Percentiles rank a stretch among this genome's conserved stretches.
These are phyloP conservation scores for Calyptomena viridis DNA, from an alignment of 2,113 vertebrate species.

Conservation along the genomic window DNA sequence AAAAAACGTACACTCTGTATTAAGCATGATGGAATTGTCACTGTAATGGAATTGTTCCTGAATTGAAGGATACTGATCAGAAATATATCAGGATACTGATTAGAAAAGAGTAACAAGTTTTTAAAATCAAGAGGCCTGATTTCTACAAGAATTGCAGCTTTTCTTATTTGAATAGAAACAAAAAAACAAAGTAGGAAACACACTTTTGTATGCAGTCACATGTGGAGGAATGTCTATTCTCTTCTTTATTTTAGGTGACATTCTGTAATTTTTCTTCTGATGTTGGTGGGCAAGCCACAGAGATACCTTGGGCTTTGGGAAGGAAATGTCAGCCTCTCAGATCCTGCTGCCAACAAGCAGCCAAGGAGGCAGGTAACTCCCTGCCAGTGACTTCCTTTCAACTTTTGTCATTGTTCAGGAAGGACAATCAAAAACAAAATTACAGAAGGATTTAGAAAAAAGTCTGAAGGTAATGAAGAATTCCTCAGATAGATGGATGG, in stretches of 20 bases:
- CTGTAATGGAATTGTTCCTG: neutral
- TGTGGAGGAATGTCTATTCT: neutral
- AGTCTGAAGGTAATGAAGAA: neutral
- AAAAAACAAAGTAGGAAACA: neutral
- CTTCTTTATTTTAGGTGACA: neutral
- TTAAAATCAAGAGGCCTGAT: neutral
- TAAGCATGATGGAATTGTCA: neutral
- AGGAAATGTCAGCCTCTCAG: fast-evolving
- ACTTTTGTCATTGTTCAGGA: neutral
- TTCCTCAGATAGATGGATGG: neutral
- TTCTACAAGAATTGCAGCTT: neutral
- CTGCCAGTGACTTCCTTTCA: neutral
- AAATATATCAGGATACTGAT: neutral
- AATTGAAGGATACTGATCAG: neutral
- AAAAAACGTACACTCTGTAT: neutral
- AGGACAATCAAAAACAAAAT: neutral
- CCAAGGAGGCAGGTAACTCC: fast-evolving
- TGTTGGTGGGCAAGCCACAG: neutral
- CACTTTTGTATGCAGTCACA: fast-evolving
- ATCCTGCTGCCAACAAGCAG: neutral
- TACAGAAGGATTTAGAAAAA: neutral
- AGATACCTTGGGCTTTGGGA: neutral
- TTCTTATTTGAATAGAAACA: neutral
- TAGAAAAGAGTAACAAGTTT: neutral
- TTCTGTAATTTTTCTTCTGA: neutral